A percentile compares a stretch with the other conserved stretches of the same genome.
These are phyloP conservation scores for Ophion costatus DNA, from an alignment of 2,888 invertebrate species.

Conservation along the genomic window DNA sequence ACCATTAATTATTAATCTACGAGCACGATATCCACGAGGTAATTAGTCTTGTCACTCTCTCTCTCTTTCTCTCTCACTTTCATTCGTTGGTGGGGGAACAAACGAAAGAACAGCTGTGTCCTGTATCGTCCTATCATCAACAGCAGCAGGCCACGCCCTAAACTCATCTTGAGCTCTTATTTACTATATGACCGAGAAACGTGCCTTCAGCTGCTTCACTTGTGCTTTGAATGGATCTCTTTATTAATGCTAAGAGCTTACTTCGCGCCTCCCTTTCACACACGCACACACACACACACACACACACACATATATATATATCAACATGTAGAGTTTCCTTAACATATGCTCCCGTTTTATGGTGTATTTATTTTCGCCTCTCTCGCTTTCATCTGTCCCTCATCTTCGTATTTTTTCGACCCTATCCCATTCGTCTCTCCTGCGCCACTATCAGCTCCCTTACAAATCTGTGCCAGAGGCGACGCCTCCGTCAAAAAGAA, in stretches of 20 bases:
- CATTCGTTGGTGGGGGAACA: constrained; percentile 2
- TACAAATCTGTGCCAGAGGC: constrained; percentile 48
- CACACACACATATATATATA: neutral
- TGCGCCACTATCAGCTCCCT: constrained; percentile 20
- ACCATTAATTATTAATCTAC: constrained; percentile 45
- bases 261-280: constrained; percentile 44
- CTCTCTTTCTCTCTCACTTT: neutral
- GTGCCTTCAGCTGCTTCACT: constrained; percentile 25
- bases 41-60: constrained; percentile 36
- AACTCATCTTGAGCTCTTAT: constrained; percentile 27
- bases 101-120: constrained; percentile 55
- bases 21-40: constrained; percentile 35
- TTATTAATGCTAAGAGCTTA: constrained; percentile 62
- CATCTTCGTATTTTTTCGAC: constrained; percentile 23
- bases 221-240: constrained; percentile 63
- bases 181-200: constrained; percentile 31
- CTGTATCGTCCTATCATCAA: constrained; percentile 18
- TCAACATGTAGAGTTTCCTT: constrained; percentile 13
- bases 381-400: constrained; percentile 7
- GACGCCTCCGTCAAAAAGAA: neutral
- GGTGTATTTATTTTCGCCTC: constrained; percentile 58
- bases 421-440: neutral
- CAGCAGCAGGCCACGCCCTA: constrained; percentile 5
- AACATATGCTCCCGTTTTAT: constrained; percentile 54
- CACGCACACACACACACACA: constrained; percentile 2